Percentiles rank a stretch among this genome's conserved stretches.
Evolutionary conservation across 2,797 vertebrate species (phyloP).

Genomic region (Propithecus perrieri): DNA sequence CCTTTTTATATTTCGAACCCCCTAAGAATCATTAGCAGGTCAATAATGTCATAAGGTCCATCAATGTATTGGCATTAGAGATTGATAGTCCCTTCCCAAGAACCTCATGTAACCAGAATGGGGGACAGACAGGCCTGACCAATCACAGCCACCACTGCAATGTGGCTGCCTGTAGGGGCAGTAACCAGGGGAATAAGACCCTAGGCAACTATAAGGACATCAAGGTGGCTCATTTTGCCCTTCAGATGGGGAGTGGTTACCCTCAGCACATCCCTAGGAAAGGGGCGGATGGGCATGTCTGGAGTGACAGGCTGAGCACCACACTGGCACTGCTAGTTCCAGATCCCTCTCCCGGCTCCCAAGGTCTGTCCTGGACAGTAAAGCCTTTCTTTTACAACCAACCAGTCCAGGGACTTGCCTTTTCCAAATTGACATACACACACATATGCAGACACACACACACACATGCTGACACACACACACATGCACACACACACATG

Average conservation of each 20-base stretch:
- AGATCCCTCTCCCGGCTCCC: background rate
- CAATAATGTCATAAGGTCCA: background rate
- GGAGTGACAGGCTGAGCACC: background rate
- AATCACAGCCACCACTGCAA: background rate
- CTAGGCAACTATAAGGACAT: background rate
- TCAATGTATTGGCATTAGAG: background rate
- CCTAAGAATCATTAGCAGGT: background rate
- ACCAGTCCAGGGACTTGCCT: background rate
- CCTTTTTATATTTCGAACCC: background rate
- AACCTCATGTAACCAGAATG: background rate
- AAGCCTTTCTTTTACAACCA: background rate
- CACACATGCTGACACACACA: no score
- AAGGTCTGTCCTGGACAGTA: background rate
- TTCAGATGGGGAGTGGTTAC: rapidly evolving
- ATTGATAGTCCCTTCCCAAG: background rate
- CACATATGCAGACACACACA: no score
- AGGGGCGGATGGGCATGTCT: background rate
- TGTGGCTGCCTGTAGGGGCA: background rate
- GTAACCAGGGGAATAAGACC: background rate
- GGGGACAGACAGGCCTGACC: background rate
- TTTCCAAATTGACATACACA: background rate
- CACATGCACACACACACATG: no score
- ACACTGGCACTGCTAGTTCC: background rate
- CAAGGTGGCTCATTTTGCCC: background rate
- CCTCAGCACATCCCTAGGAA: background rate